Percentiles rank a stretch among this genome's conserved stretches.
Evolutionary conservation across 2,888 invertebrate genomes (phyloP).

Genomic region (Drosophila hamatofila): DNA sequence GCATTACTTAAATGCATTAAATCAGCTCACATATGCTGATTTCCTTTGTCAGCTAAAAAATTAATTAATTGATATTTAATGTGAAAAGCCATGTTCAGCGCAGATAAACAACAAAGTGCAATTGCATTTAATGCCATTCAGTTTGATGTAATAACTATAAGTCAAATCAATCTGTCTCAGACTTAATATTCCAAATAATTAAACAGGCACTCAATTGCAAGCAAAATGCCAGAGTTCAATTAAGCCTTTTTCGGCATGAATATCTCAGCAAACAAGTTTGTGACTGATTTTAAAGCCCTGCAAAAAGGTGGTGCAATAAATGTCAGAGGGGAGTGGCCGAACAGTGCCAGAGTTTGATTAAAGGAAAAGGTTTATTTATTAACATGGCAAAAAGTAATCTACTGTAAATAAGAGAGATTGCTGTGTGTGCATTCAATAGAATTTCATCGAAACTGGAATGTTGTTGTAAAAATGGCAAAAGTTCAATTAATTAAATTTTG

Average conservation of each 20-base stretch:
- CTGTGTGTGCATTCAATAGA: neutral
- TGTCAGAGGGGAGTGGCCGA: neutral
- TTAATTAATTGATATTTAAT: constrained; percentile 59
- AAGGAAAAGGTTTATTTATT: too few species aligned
- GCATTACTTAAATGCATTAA: constrained; percentile 44
- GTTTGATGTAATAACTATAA: constrained; percentile 5
- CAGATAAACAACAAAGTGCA: constrained; percentile 5
- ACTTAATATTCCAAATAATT: constrained; percentile 6
- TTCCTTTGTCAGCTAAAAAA: constrained; percentile 39
- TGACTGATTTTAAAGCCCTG: neutral
- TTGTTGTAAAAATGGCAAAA: neutral
- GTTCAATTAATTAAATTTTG: neutral
- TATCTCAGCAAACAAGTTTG: constrained; percentile 31
- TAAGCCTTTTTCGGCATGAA: neutral
- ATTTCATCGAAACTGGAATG: neutral
- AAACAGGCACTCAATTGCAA: neutral
- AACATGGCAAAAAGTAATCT: neutral
- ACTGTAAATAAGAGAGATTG: neutral
- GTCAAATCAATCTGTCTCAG: constrained; percentile 30
- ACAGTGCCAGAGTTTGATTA: too few species aligned
- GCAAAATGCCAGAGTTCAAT: constrained; percentile 52
- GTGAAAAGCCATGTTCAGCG: constrained; percentile 20
- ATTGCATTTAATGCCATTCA: constrained; percentile 35
- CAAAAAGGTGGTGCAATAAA: neutral
- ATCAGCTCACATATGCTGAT: constrained; percentile 4